A percentile compares a stretch with the other conserved stretches of the same genome.
These are phyloP conservation scores for Lithophane ornitopus DNA, from an alignment of 2,888 invertebrate genomes.

Conservation along the genomic window DNA sequence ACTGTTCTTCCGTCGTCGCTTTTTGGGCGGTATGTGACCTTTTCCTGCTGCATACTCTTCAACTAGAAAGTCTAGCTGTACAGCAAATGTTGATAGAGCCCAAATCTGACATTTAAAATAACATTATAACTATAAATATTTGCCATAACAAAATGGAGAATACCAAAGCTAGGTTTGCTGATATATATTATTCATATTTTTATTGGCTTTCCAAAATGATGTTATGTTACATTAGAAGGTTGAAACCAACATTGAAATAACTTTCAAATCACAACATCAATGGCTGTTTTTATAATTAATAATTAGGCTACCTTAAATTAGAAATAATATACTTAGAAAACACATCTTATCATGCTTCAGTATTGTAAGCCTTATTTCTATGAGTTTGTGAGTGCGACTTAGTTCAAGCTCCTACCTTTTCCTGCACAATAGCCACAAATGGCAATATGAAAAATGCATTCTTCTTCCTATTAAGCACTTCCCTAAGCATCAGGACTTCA, in stretches of 20 bases:
- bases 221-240: not conserved
- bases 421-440: conserved; percentile 99
- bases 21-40: conserved; percentile 96
- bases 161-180: not conserved
- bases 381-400: not conserved
- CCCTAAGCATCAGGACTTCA: conserved; percentile 97
- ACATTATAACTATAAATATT: not conserved
- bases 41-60: conserved; percentile 99
- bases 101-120: conserved; percentile 91
- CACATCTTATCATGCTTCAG: no score
- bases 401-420: conserved; percentile 92
- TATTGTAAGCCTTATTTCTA: not conserved
- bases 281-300: not conserved
- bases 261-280: not conserved
- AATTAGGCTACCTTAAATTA: not conserved
- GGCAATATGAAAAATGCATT: conserved; percentile 98
- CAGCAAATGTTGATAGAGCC: conserved; percentile 96
- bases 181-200: not conserved
- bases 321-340: no score
- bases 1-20: conserved; percentile 93
- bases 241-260: not conserved
- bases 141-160: not conserved
- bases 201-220: no score
- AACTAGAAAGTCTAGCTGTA: conserved; percentile 96
- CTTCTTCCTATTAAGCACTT: conserved; percentile 94